A percentile compares a stretch with the other conserved stretches of the same genome.
Evolutionary conservation across 2,888 invertebrate genomes (phyloP).

Genomic region (Hololepta plana): DNA sequence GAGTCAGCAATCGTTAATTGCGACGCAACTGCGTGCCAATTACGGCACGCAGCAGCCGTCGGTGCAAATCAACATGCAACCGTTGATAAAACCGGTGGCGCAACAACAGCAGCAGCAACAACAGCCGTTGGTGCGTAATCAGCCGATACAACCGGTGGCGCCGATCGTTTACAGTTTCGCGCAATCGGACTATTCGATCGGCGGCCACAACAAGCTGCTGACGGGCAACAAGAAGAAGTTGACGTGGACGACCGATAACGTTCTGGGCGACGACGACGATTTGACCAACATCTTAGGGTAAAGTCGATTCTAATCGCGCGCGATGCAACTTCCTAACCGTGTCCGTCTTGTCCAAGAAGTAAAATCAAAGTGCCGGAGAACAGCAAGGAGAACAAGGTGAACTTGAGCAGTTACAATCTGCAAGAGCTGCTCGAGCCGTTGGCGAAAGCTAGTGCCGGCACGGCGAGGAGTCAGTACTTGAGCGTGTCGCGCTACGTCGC

Average conservation of each 20-base stretch:
- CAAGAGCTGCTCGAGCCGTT: conserved; percentile 25
- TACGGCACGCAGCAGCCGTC: conserved; percentile 20
- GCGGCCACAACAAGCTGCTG: conserved; percentile 9
- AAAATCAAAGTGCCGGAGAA: conserved; percentile 19
- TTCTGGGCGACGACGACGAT: conserved; percentile 34
- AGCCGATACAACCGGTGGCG: conserved; percentile 21
- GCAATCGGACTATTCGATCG: conserved; percentile 20
- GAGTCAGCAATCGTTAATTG: conserved; percentile 1
- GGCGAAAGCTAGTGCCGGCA: conserved; percentile 23
- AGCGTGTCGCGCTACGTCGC: conserved; percentile 62
- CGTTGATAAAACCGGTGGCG: conserved; percentile 23
- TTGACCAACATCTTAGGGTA: conserved; percentile 60
- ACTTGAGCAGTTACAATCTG: conserved; percentile 30
- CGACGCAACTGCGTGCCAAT: conserved; percentile 2
- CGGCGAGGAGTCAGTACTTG: conserved; percentile 58
- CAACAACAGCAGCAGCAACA: too few species aligned
- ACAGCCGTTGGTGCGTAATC: too few species aligned
- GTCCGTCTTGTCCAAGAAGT: conserved; percentile 14
- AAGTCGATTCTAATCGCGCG: conserved; percentile 13
- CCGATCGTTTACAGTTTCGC: conserved; percentile 27
- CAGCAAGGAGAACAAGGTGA: conserved; percentile 28
- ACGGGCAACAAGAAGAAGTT: conserved; percentile 16
- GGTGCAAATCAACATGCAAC: conserved; percentile 25
- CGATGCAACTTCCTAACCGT: neutral
- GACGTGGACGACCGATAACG: conserved; percentile 21